Conservation (phyloP, 2,797 vertebrate genomes). For the Cossypha dichroa region DNA sequence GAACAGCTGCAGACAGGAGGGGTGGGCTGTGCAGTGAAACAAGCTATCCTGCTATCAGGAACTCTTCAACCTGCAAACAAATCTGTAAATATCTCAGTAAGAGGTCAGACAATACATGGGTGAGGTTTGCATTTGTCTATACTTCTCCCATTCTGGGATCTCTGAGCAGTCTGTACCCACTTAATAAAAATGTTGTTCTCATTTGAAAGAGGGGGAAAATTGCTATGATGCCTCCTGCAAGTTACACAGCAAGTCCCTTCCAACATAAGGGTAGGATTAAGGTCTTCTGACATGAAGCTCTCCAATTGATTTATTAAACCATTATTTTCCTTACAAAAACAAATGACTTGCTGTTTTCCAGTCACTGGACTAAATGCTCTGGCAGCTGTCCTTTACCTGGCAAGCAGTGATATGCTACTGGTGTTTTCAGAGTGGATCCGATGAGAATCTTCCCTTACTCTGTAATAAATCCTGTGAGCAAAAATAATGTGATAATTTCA, state of each 20-base stretch:
- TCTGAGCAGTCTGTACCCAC: background rate
- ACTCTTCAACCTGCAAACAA: background rate
- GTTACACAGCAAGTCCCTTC: background rate
- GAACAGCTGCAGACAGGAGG: slow-evolving; percentile 47
- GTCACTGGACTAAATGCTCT: background rate
- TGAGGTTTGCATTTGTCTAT: background rate
- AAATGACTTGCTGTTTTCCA: background rate
- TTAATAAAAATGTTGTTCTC: background rate
- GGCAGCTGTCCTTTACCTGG: background rate
- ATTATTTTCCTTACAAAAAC: background rate
- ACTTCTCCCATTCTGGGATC: background rate
- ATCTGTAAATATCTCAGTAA: background rate
- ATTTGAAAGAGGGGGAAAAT: background rate
- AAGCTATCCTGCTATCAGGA: background rate
- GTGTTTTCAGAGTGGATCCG: background rate
- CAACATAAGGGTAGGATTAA: background rate
- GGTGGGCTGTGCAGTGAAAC: slow-evolving; percentile 4
- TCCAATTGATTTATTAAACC: background rate
- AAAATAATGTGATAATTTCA: background rate
- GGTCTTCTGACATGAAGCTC: background rate
- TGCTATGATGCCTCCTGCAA: background rate
- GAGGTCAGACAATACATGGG: background rate
- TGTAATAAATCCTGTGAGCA: background rate
- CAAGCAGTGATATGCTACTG: rapidly evolving
- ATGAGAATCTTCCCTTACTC: background rate